phyloP scores from a whole-genome alignment of 2,888 invertebrate species.

The Tillus elongatus region DNA sequence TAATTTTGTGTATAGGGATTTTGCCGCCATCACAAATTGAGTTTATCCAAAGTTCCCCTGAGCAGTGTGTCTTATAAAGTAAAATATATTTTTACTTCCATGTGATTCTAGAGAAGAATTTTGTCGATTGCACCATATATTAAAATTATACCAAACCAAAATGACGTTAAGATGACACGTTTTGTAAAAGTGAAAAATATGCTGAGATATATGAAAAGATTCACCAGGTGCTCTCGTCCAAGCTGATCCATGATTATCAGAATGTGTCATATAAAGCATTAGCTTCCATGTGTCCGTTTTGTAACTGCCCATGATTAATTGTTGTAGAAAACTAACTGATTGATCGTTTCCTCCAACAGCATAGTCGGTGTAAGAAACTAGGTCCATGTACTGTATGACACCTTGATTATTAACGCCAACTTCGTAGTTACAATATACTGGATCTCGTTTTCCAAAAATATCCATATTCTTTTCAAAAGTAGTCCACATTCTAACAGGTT shows the following conservation, averaged over 20 bases:
- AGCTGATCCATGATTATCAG: slow-evolving; percentile 19
- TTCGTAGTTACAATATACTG: slow-evolving; percentile 54
- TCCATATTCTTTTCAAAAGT: slow-evolving; percentile 63
- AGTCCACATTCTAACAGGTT: slow-evolving; percentile 60
- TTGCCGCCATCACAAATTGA: too few relatives aligned
- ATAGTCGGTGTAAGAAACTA: slow-evolving; percentile 45
- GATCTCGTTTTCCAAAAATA: slow-evolving; percentile 54
- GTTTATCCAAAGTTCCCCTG: too few relatives aligned
- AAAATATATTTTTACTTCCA: too few relatives aligned
- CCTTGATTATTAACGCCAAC: slow-evolving; percentile 53
- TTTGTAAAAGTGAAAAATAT: too few relatives aligned
- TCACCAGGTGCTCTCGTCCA: slow-evolving; percentile 24
- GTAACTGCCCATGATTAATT: slow-evolving; percentile 15
- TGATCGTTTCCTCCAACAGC: slow-evolving; percentile 47
- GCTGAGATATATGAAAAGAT: too few relatives aligned
- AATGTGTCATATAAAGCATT: slow-evolving; percentile 13
- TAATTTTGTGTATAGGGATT: too few relatives aligned
- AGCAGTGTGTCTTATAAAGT: too few relatives aligned
- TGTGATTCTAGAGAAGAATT: too few relatives aligned
- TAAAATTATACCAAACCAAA: too few relatives aligned
- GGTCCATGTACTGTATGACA: slow-evolving; percentile 55
- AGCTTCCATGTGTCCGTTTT: slow-evolving; percentile 16
- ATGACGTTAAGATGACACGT: too few relatives aligned
- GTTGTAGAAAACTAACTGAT: slow-evolving; percentile 21
- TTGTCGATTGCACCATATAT: too few relatives aligned